Conservation (phyloP, 2,888 invertebrate species). For the Furcula furcula region DNA sequence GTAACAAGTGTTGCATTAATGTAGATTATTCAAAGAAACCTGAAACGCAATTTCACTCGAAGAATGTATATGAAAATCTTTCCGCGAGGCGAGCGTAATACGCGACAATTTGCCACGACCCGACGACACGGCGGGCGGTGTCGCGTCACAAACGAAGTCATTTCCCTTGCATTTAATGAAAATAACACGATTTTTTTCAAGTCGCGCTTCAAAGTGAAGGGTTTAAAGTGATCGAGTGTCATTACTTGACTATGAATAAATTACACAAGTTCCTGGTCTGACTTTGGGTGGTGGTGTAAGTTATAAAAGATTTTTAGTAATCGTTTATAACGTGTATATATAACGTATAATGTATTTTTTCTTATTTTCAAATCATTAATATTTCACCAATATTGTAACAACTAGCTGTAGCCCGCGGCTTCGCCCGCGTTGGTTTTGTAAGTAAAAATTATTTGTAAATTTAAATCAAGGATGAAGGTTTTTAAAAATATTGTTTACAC, state of each 20-base stretch:
- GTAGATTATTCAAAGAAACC: not conserved
- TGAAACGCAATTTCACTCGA: constrained; percentile 13
- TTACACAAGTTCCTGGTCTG: constrained; percentile 65
- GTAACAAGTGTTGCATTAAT: too few species aligned
- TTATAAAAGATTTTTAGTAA: too few species aligned
- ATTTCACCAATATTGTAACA: too few species aligned
- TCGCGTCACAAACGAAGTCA: constrained; percentile 55
- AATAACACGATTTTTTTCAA: constrained; percentile 67
- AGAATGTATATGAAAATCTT: constrained; percentile 22
- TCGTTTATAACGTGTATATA: too few species aligned
- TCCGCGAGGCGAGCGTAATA: constrained; percentile 6
- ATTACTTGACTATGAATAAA: constrained; percentile 81
- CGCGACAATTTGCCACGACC: constrained; percentile 25
- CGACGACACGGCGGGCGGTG: constrained; percentile 15
- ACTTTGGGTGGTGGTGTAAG: constrained; percentile 42
- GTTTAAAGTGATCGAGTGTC: constrained; percentile 80
- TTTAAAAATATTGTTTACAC: too few species aligned
- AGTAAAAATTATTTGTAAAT: too few species aligned
- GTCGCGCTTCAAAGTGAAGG: constrained; percentile 62
- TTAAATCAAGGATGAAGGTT: too few species aligned
- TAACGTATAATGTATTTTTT: too few species aligned
- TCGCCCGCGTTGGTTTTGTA: too few species aligned
- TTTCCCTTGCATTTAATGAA: constrained; percentile 61
- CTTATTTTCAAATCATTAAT: too few species aligned
- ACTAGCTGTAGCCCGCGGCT: too few species aligned